These are phyloP conservation scores for Listrodromus nycthemerus DNA, from an alignment of 2,888 invertebrate species.

Conservation along the genomic window DNA sequence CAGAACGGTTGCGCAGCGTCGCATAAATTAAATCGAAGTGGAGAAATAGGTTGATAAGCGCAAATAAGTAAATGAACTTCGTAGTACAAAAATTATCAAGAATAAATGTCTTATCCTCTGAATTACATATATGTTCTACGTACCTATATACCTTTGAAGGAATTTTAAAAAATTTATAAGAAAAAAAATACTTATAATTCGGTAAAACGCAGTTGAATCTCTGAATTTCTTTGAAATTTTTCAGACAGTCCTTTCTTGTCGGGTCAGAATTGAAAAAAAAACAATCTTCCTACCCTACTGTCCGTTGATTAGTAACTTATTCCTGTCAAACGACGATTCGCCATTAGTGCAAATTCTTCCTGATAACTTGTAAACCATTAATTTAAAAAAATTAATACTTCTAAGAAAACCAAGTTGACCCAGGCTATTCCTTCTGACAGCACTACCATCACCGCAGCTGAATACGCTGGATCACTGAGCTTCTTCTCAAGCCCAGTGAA, in stretches of 20 bases:
- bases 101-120: no score
- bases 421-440: not conserved
- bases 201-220: no score
- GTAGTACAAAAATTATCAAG: no score
- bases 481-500: not conserved
- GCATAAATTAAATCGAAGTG: not conserved
- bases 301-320: not conserved
- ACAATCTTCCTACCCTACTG: not conserved
- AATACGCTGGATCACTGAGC: not conserved
- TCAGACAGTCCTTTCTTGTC: not conserved
- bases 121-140: no score
- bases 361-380: no score
- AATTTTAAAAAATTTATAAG: no score
- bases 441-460: not conserved
- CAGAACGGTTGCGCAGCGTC: not conserved
- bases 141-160: no score
- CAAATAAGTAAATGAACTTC: no score
- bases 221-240: no score
- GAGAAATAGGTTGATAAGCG: no score
- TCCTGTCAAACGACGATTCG: not conserved
- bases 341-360: not conserved
- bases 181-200: no score
- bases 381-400: not conserved
- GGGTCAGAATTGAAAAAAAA: no score
- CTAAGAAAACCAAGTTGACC: not conserved